These are phyloP conservation scores for Chaetorhynchus papuensis DNA, from an alignment of 2,113 vertebrate genomes.

Conservation along the genomic window DNA sequence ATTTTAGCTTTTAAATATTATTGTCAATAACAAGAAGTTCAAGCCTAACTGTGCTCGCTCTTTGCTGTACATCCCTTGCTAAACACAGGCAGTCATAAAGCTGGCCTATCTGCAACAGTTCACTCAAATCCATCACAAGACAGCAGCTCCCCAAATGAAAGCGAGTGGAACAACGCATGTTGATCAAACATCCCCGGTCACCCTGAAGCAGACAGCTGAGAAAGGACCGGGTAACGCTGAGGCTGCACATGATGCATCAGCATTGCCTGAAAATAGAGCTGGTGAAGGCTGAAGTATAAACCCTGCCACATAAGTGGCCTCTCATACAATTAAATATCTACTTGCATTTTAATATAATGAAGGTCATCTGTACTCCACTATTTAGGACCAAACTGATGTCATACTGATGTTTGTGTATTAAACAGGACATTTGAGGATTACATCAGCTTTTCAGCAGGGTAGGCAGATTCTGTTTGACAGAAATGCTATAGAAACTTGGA, in stretches of 20 bases:
- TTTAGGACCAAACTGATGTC: not conserved
- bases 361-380: not conserved
- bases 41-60: not conserved
- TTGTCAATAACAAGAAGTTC: conserved; percentile 33
- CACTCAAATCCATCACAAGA: not conserved
- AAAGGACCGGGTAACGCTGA: not conserved
- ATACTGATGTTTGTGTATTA: accelerated
- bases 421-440: not conserved
- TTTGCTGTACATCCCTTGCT: not conserved
- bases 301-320: not conserved
- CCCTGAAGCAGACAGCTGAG: not conserved
- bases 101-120: not conserved
- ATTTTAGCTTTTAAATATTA: conserved; percentile 73
- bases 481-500: not conserved
- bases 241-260: not conserved
- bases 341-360: not conserved
- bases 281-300: no score
- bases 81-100: not conserved
- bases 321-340: not conserved
- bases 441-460: not conserved
- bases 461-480: not conserved
- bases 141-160: not conserved
- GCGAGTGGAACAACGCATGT: not conserved
- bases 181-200: not conserved
- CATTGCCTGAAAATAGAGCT: not conserved